Percentiles rank a stretch among this genome's conserved stretches.
Conservation (phyloP, 2,113 vertebrate genomes). For the Stegastes partitus region DNA sequence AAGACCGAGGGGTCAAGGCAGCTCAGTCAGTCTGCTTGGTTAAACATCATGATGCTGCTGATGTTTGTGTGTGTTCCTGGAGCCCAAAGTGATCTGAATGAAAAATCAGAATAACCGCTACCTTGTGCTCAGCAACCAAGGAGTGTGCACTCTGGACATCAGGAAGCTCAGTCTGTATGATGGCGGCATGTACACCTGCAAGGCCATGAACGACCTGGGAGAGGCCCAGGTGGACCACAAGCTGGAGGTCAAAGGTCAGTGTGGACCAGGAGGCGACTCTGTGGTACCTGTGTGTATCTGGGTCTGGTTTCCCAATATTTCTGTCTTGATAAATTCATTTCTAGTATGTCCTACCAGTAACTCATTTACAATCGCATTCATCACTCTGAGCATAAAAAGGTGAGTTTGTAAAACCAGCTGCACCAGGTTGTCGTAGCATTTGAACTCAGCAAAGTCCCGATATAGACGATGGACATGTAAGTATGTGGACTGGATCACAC, state of each 20-base stretch:
- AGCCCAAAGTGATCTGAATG: conserved; percentile 99
- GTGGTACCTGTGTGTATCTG: not conserved
- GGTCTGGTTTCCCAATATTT: conserved; percentile 54
- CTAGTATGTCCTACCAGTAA: not conserved
- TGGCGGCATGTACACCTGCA: conserved; percentile 93
- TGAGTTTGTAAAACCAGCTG: conserved; percentile 62
- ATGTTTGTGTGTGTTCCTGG: conserved; percentile 2
- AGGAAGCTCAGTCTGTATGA: conserved; percentile 97
- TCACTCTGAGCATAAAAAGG: not conserved
- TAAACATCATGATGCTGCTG: too few relatives aligned
- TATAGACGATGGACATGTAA: too few relatives aligned
- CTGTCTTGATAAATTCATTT: not conserved
- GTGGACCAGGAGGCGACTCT: conserved; percentile 21
- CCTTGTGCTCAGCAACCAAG: conserved; percentile 98
- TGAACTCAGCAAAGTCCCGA: too few relatives aligned
- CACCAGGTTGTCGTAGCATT: too few relatives aligned
- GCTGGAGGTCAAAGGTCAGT: conserved; percentile 97
- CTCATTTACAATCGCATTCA: not conserved
- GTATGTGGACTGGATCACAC: too few relatives aligned
- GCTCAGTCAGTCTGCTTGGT: too few relatives aligned
- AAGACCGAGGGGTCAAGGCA: too few relatives aligned
- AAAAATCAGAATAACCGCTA: conserved; percentile 96
- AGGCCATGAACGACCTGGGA: conserved; percentile 92
- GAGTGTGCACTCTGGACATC: conserved; percentile 96
- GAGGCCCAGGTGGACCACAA: conserved; percentile 96